A percentile compares a stretch with the other conserved stretches of the same genome.
Evolutionary conservation across 2,888 invertebrate genomes (phyloP).

Genomic region (Portevinia maculata): DNA sequence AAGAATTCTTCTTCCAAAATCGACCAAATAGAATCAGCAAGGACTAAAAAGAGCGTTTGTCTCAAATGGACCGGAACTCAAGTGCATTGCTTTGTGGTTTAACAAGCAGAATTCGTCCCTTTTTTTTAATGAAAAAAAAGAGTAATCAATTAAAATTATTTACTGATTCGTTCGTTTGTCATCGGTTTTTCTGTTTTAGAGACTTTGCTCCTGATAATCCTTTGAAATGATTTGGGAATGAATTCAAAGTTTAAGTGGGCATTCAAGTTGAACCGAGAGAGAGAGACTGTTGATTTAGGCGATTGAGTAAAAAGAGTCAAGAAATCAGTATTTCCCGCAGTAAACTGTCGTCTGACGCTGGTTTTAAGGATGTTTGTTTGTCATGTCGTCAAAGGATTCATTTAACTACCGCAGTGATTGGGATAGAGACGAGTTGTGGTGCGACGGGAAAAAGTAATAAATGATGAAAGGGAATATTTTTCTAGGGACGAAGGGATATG

Average conservation of each 20-base stretch:
- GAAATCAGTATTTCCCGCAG: constrained; percentile 7
- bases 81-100: constrained; percentile 64
- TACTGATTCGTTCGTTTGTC: constrained; percentile 64
- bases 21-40: constrained; percentile 27
- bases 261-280: neutral
- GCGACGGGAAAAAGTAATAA: neutral
- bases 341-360: neutral
- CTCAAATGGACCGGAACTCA: constrained; percentile 65
- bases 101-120: neutral
- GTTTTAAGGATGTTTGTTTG: constrained; percentile 19
- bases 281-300: constrained; percentile 5
- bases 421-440: no score
- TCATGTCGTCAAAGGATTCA: neutral
- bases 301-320: neutral
- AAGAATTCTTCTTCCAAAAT: constrained; percentile 25
- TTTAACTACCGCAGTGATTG: neutral
- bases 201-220: constrained; percentile 40
- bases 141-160: constrained; percentile 72
- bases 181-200: constrained; percentile 57
- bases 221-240: constrained; percentile 57
- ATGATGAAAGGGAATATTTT: neutral
- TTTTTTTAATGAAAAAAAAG: constrained; percentile 9
- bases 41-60: constrained; percentile 36
- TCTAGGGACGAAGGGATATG: no score
- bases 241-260: constrained; percentile 12